A percentile compares a stretch with the other conserved stretches of the same genome.
Evolutionary conservation across 2,113 vertebrate genomes (phyloP).

Genomic region (Vulpes vulpes): DNA sequence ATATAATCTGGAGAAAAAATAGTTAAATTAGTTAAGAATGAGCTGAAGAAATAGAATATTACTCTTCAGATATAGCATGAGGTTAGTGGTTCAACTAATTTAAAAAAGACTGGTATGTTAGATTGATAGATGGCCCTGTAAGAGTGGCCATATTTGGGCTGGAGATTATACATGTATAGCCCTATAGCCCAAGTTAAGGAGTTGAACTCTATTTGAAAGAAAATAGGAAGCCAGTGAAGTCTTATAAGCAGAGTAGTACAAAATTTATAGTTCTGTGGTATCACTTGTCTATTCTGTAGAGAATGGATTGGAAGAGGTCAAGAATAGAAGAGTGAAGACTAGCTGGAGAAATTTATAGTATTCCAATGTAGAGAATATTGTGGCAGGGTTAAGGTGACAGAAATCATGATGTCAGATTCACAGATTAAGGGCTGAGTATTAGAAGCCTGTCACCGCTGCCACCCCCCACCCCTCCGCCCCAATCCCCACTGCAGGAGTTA

Average conservation of each 20-base stretch:
- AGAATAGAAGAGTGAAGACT: neutral
- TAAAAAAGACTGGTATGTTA: neutral
- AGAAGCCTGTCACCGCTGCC: neutral
- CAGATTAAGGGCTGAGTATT: neutral
- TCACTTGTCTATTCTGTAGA: neutral
- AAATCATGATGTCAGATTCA: neutral
- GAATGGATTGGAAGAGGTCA: neutral
- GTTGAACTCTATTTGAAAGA: neutral
- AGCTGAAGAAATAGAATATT: neutral
- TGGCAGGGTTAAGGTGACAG: neutral
- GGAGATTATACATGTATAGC: neutral
- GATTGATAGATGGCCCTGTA: neutral
- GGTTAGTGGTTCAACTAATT: neutral
- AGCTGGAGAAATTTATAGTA: neutral
- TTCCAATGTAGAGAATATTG: neutral
- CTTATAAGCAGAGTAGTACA: neutral
- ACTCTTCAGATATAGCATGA: neutral
- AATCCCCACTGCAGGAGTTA: neutral
- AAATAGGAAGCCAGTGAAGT: neutral
- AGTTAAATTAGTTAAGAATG: neutral
- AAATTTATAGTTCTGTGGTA: neutral
- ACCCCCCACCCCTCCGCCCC: rapidly evolving
- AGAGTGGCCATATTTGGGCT: neutral
- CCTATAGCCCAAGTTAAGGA: neutral
- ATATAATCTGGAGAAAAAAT: neutral